A percentile compares a stretch with the other conserved stretches of the same genome.
Conservation (phyloP, 2,113 vertebrate genomes). For the Lepus europaeus region DNA sequence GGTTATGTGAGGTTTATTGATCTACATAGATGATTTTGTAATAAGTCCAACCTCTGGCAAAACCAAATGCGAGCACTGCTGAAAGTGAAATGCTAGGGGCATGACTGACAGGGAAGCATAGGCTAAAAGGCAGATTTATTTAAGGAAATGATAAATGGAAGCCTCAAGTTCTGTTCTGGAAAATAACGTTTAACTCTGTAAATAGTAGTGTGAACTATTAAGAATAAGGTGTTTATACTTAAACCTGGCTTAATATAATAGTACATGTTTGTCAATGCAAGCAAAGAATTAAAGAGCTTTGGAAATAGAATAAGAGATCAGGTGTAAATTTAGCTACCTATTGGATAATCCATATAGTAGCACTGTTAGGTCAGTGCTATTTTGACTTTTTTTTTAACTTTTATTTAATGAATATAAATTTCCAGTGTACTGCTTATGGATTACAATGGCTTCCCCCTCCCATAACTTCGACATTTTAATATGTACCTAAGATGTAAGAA, state of each 20-base stretch:
- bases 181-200: slow-evolving; percentile 78
- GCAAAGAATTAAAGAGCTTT: slow-evolving; percentile 60
- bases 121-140: slow-evolving; percentile 69
- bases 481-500: neutral
- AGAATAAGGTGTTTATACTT: slow-evolving; percentile 57
- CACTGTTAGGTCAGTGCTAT: neutral
- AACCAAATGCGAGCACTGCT: slow-evolving; percentile 77
- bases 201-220: slow-evolving; percentile 33
- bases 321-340: neutral
- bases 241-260: slow-evolving; percentile 67
- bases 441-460: too few species aligned
- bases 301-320: slow-evolving; percentile 63
- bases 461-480: slow-evolving; percentile 4
- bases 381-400: too few species aligned
- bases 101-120: slow-evolving; percentile 67
- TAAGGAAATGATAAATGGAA: slow-evolving; percentile 81
- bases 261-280: slow-evolving; percentile 59
- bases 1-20: slow-evolving; percentile 81
- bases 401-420: too few species aligned
- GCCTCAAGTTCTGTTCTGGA: slow-evolving; percentile 66
- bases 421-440: too few species aligned
- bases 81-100: slow-evolving; percentile 71
- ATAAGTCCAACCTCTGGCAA: slow-evolving; percentile 81
- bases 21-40: slow-evolving; percentile 83
- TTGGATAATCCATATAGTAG: neutral